A percentile compares a stretch with the other conserved stretches of the same genome.
Evolutionary conservation across 1,140 invertebrate species (phyloP).

Genomic region (Grapholita molesta): DNA sequence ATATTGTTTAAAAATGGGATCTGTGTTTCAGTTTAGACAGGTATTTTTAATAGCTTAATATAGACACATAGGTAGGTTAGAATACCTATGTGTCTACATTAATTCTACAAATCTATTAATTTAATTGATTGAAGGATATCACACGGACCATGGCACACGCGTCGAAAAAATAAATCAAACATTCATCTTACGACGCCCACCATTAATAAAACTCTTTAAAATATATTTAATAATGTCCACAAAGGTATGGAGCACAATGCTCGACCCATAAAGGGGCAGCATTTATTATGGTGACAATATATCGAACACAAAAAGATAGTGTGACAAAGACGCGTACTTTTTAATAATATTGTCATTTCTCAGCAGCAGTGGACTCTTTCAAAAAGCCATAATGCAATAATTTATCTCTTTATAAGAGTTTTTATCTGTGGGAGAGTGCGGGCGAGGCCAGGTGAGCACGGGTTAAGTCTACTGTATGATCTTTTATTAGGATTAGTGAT

Average conservation of each 20-base stretch:
- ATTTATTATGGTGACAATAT: constrained; percentile 77
- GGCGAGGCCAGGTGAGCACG: constrained; percentile 65
- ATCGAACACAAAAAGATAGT: constrained; percentile 76
- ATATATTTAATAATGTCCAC: constrained; percentile 78
- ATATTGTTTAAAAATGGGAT: too few species aligned
- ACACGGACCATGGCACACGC: constrained; percentile 61
- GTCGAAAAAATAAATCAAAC: constrained; percentile 77
- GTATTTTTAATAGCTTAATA: too few species aligned
- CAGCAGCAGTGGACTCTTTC: constrained; percentile 77
- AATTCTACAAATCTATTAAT: neutral
- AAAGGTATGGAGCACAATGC: constrained; percentile 70
- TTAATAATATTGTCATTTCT: constrained; percentile 79
- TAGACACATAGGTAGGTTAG: too few species aligned
- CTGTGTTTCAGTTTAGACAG: too few species aligned
- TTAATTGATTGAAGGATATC: constrained; percentile 59
- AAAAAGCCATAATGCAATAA: constrained; percentile 77
- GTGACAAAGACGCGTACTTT: constrained; percentile 75
- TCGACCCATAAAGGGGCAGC: constrained; percentile 69
- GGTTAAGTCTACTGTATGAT: constrained; percentile 49
- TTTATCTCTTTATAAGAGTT: constrained; percentile 77
- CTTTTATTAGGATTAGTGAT: constrained; percentile 2
- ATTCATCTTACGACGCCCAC: constrained; percentile 68
- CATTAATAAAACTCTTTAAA: constrained; percentile 78
- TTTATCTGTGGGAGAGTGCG: constrained; percentile 62
- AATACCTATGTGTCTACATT: neutral